Conservation (phyloP, 2,113 vertebrate species). For the Carlito syrichta region DNA sequence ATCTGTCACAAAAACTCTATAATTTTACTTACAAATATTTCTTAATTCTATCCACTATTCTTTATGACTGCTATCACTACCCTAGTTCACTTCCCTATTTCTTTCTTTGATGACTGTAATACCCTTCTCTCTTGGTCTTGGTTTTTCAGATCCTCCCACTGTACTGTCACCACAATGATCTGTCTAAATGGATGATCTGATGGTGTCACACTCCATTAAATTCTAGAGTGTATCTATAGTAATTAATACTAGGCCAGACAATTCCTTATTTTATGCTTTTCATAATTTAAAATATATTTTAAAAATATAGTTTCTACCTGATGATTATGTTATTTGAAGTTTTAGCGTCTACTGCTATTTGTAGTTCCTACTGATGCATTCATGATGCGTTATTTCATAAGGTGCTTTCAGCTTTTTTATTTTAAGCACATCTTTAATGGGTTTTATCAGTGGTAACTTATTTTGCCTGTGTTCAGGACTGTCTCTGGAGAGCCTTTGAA, state of each 20-base stretch:
- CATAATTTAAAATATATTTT: conserved; percentile 18
- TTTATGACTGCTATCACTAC: background rate
- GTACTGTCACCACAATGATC: background rate
- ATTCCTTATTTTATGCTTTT: conserved; percentile 1
- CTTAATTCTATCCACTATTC: background rate
- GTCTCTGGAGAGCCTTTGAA: background rate
- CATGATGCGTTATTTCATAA: background rate
- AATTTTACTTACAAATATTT: conserved; percentile 21
- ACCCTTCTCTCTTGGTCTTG: background rate
- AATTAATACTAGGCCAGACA: background rate
- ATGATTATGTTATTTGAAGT: background rate
- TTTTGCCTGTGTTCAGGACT: background rate
- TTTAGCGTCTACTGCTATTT: background rate
- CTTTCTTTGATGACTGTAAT: background rate
- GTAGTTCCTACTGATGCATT: background rate
- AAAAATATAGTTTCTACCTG: background rate
- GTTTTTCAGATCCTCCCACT: background rate
- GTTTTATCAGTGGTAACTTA: background rate
- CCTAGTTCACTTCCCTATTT: background rate
- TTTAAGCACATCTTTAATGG: background rate
- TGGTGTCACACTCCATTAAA: background rate
- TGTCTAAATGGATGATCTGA: background rate
- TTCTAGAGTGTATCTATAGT: background rate
- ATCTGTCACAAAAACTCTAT: background rate
- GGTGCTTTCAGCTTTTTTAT: background rate